These are phyloP conservation scores for Drosophila seguyi DNA, from an alignment of 1,140 invertebrate genomes.

Conservation along the genomic window DNA sequence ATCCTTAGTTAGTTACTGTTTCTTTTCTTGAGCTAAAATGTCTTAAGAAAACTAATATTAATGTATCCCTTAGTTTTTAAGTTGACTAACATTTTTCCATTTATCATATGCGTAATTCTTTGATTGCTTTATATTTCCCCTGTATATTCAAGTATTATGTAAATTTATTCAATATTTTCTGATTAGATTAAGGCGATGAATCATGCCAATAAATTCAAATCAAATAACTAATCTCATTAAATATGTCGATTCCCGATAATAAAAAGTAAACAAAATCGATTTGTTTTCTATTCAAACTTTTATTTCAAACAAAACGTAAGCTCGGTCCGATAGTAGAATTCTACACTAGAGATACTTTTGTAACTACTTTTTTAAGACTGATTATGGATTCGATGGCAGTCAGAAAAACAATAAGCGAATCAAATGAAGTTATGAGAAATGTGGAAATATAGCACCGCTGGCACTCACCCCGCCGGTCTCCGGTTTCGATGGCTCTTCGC, in stretches of 20 bases:
- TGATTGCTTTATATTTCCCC: not conserved
- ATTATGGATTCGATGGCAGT: not conserved
- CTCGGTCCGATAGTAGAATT: not conserved
- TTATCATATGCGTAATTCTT: not conserved
- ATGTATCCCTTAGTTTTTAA: not conserved
- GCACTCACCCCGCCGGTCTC: constrained; percentile 35
- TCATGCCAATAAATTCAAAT: not conserved
- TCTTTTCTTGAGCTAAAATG: not conserved
- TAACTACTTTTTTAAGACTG: not conserved
- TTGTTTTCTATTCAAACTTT: not conserved
- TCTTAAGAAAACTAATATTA: not conserved
- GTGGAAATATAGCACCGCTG: too few relatives aligned
- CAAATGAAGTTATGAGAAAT: not conserved
- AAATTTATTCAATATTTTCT: not conserved
- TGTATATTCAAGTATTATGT: not conserved
- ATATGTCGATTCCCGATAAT: too few relatives aligned
- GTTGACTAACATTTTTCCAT: not conserved
- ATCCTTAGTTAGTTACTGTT: too few relatives aligned
- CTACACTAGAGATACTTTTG: not conserved
- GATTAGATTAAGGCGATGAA: not conserved
- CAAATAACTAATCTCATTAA: not conserved
- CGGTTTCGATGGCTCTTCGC: constrained; percentile 9
- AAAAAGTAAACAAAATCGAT: too few relatives aligned
- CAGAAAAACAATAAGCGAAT: not conserved
- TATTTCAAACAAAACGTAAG: not conserved